Evolutionary conservation across 1,140 invertebrate genomes (phyloP), one percentile per base, ranked within the genome.

Genomic region (Drosophila aff.): DNA sequence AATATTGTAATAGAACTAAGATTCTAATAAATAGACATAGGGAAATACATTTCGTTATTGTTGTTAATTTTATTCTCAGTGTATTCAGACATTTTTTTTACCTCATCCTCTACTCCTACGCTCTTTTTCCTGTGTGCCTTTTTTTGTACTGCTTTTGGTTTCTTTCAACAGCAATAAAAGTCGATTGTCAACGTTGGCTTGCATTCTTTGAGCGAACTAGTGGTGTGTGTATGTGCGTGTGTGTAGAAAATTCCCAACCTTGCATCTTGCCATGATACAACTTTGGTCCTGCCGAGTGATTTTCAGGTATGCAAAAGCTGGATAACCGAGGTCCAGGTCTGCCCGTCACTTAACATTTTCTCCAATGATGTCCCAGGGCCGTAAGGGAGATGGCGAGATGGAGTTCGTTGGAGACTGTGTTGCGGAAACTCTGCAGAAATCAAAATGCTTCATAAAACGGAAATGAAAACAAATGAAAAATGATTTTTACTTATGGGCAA

Each of bases 401-500:
- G 23, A 55, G 65, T 23, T 33, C 10, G 23, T 23, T 50, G 15
- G 38, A 40, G 31, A 26, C 41, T 58, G 60, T 18, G n/a, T 28
- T 65, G 64, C 50, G 62, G 53, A 72, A 79, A 62, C 71, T 87
- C 67, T 81, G 69, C 68, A 78, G 77, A 82, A 87, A 87, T 87
- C 83, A 87, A 81, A 87, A 87, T 82, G 72, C 68, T 78, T 87
- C 83, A 82, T 87, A 75, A 69, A 87, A 81, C 80, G 80, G 80
- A 87, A 87, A 87, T 87, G 80, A 87, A 87, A 87, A 87, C 84
- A 87, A 87, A 87, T 87, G 84, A 87, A 87, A 87, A 87, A 87
- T 87, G 80, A 87, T 83, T 87, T 87, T 82, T 79, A 82, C 80
- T 83, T 87, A 82, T 87, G 65, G 80, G 61, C 62, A 82, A 87